phyloP scores from a whole-genome alignment of 2,113 vertebrate genomes.

The Euleptes europaea region DNA sequence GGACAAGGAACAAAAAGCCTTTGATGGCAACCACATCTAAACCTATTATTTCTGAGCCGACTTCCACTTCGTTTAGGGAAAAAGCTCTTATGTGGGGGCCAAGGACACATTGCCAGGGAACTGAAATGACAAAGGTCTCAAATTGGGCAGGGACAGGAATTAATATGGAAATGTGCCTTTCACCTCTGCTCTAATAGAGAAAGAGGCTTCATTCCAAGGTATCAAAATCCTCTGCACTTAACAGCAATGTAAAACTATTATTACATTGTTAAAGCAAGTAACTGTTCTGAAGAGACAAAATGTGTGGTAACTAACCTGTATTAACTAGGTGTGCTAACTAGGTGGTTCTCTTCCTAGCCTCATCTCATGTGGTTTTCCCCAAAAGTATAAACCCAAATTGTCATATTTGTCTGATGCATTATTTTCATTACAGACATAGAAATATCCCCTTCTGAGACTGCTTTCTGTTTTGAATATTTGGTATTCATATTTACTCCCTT shows the following conservation, averaged over 20 bases:
- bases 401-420: no score
- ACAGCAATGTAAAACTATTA: not conserved
- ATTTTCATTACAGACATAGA: no score
- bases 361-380: no score
- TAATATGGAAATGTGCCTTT: not conserved
- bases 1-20: not conserved
- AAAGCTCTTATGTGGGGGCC: not conserved
- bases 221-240: not conserved
- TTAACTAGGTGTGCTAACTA: no score
- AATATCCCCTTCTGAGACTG: no score
- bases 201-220: not conserved
- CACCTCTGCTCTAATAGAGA: not conserved
- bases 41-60: not conserved
- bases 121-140: not conserved
- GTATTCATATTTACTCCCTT: no score
- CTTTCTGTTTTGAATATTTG: no score
- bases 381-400: no score
- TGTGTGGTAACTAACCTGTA: not conserved
- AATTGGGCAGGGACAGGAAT: not conserved
- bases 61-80: not conserved
- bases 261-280: not conserved
- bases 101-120: not conserved
- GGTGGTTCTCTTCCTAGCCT: no score
- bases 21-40: slow-evolving; percentile 3
- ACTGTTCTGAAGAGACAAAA: not conserved